Evolutionary conservation across 2,113 vertebrate species (phyloP).

Genomic region (Malurus cyaneus): DNA sequence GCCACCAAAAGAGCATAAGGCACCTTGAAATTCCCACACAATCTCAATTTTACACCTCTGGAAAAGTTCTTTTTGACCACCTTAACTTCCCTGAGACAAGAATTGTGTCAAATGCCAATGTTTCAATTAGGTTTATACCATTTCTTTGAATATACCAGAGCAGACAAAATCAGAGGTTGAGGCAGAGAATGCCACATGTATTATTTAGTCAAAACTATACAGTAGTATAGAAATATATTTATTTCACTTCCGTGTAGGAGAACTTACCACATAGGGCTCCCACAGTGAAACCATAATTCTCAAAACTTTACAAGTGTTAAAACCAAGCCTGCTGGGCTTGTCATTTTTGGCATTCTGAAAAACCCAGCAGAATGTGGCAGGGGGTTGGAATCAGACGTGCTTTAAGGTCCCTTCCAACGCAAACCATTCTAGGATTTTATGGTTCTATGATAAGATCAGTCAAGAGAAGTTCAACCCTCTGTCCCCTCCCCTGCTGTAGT

Average conservation of each 20-base stretch:
- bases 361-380: neutral
- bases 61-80: neutral
- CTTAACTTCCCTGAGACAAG: neutral
- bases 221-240: neutral
- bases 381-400: neutral
- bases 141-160: neutral
- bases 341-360: neutral
- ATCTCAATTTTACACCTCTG: neutral
- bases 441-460: neutral
- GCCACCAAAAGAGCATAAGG: rapidly evolving
- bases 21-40: neutral
- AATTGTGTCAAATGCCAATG: rapidly evolving
- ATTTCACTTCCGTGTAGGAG: neutral
- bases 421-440: neutral
- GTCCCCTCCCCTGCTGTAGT: neutral
- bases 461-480: neutral
- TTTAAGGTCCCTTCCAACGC: neutral
- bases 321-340: neutral
- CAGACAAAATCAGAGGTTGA: neutral
- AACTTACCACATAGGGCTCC: neutral
- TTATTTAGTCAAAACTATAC: neutral
- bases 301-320: neutral
- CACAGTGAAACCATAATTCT: neutral
- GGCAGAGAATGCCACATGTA: neutral
- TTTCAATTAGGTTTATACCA: neutral